Conservation (phyloP, 2,113 vertebrate species). For the Delphinapterus leucas region DNA sequence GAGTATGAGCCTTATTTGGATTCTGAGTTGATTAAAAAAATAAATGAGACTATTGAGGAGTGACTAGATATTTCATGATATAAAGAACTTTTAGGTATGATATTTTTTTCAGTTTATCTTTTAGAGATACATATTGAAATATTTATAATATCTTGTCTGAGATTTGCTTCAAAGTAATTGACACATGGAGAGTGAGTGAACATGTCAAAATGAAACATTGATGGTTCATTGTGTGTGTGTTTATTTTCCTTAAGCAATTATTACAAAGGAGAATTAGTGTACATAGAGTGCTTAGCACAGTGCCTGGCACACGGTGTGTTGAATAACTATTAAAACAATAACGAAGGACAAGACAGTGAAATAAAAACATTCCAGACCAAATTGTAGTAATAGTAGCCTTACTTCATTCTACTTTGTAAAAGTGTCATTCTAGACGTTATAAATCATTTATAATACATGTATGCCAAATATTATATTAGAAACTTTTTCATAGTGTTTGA, state of each 20-base stretch:
- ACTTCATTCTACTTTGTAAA: not conserved
- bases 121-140: not conserved
- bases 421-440: not conserved
- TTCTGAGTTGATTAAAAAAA: not conserved
- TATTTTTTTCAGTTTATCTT: not conserved
- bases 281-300: not conserved
- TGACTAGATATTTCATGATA: not conserved
- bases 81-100: not conserved
- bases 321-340: not conserved
- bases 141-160: not conserved
- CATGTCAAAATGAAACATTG: not conserved
- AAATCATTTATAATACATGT: not conserved
- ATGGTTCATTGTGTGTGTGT: not conserved
- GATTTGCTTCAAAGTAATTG: not conserved
- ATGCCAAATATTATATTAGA: not conserved
- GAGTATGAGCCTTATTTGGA: not conserved
- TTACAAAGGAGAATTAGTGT: not conserved
- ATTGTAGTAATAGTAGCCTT: not conserved
- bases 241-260: constrained; percentile 3
- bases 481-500: not conserved
- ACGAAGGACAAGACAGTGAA: not conserved
- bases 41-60: not conserved
- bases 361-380: not conserved
- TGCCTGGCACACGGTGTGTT: not conserved
- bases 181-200: not conserved